Percentiles rank a stretch among this genome's conserved stretches.
Conservation (phyloP, 2,888 invertebrate genomes). For the Eupelmus urozonus region DNA sequence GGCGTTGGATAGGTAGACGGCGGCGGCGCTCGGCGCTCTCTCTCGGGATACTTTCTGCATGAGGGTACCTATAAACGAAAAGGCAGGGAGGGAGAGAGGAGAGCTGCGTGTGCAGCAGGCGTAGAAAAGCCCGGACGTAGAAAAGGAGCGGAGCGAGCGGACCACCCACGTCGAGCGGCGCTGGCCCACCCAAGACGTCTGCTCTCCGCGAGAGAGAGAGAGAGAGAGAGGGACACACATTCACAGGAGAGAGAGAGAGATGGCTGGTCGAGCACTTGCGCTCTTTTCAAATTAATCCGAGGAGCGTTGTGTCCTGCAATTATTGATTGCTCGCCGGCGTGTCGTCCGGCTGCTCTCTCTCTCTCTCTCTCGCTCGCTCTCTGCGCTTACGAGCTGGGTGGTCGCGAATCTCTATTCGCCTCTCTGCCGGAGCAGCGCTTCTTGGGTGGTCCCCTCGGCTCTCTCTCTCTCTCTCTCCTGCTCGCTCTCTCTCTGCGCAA, state of each 20-base stretch:
- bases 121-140: constrained; percentile 35
- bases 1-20: no score
- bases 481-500: background rate
- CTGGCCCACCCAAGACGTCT: constrained; percentile 52
- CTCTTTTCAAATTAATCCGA: constrained; percentile 59
- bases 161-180: constrained; percentile 55
- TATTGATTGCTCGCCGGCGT: constrained; percentile 59
- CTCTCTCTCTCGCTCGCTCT: constrained; percentile 8
- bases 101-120: constrained; percentile 30
- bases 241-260: constrained; percentile 53
- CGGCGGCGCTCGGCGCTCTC: no score
- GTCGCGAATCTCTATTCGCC: constrained; percentile 60
- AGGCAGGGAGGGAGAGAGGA: no score
- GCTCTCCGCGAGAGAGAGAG: constrained; percentile 60
- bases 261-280: constrained; percentile 39
- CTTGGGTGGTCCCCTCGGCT: constrained; percentile 54
- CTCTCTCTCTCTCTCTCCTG: constrained; percentile 28
- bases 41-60: no score
- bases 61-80: no score
- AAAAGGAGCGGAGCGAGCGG: background rate
- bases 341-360: constrained; percentile 41
- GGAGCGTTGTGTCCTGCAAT: constrained; percentile 59
- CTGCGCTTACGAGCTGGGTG: constrained; percentile 50
- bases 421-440: constrained; percentile 41
- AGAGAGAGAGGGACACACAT: constrained; percentile 53